phyloP scores from a whole-genome alignment of 1,140 invertebrate genomes.

The Lordiphosa collinella region DNA sequence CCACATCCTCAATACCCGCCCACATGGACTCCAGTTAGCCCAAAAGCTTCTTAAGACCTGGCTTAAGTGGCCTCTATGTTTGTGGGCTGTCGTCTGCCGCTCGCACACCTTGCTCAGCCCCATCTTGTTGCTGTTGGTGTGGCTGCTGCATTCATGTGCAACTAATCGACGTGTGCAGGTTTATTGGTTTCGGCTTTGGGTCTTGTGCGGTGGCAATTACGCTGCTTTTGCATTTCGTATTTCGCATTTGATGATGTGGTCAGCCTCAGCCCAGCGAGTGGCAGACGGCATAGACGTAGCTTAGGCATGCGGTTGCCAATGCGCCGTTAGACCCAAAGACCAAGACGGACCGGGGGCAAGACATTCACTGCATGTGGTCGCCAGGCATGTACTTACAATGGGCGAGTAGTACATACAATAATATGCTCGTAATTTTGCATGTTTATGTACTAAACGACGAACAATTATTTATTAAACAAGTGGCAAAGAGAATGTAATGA shows the following conservation, averaged over 20 bases:
- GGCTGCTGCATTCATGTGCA: conserved; percentile 62
- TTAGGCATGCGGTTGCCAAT: conserved; percentile 48
- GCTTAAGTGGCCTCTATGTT: conserved; percentile 42
- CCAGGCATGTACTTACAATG: conserved; percentile 10
- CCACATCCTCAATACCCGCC: too few relatives aligned
- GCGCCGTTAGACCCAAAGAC: conserved; percentile 43
- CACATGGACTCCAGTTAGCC: neutral
- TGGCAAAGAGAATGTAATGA: conserved; percentile 34
- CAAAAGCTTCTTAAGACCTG: conserved; percentile 55
- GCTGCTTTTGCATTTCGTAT: conserved; percentile 57
- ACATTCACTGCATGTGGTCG: conserved; percentile 50
- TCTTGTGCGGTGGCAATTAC: conserved; percentile 58
- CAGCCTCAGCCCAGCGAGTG: conserved; percentile 17
- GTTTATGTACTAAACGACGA: conserved; percentile 60
- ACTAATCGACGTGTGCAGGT: conserved; percentile 66
- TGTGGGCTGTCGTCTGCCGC: conserved; percentile 24
- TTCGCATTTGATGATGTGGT: conserved; percentile 65
- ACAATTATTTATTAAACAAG: conserved; percentile 68
- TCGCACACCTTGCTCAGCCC: neutral
- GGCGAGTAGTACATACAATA: conserved; percentile 16
- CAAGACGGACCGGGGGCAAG: conserved; percentile 8
- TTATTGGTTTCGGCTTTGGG: conserved; percentile 58
- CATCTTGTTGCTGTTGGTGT: conserved; percentile 4
- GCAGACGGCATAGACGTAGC: conserved; percentile 31
- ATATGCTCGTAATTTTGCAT: conserved; percentile 50